Percentiles rank a stretch among this genome's conserved stretches.
phyloP scores from a whole-genome alignment of 2,797 vertebrate species.

The Halcyon badia region DNA sequence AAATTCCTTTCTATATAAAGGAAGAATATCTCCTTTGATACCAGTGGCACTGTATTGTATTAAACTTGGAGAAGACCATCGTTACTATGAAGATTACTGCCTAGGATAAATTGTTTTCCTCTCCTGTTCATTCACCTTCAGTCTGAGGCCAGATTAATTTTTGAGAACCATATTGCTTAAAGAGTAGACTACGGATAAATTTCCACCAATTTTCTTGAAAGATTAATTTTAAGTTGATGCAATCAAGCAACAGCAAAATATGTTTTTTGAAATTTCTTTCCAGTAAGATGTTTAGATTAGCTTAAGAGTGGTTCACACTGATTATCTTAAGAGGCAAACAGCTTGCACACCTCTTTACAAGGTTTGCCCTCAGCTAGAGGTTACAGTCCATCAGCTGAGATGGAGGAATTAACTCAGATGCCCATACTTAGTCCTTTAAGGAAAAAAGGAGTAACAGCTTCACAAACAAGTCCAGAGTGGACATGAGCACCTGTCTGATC shows the following conservation, averaged over 20 bases:
- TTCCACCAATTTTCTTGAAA: neutral
- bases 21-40: neutral
- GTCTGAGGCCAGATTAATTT: neutral
- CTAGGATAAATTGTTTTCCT: neutral
- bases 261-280: neutral
- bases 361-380: constrained; percentile 5
- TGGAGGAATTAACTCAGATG: neutral
- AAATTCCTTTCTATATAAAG: neutral
- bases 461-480: neutral
- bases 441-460: neutral
- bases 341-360: neutral
- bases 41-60: neutral
- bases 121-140: neutral
- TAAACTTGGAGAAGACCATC: neutral
- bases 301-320: neutral
- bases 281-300: neutral
- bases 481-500: neutral
- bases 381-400: neutral
- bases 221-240: neutral
- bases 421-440: neutral
- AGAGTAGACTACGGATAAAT: neutral
- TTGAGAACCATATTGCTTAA: neutral
- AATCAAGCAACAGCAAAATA: neutral
- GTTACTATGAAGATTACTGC: neutral
- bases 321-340: neutral